Evolutionary conservation across 2,113 vertebrate genomes (phyloP), one percentile per base, ranked within the genome.

Genomic region (Cardinalis cardinalis): DNA sequence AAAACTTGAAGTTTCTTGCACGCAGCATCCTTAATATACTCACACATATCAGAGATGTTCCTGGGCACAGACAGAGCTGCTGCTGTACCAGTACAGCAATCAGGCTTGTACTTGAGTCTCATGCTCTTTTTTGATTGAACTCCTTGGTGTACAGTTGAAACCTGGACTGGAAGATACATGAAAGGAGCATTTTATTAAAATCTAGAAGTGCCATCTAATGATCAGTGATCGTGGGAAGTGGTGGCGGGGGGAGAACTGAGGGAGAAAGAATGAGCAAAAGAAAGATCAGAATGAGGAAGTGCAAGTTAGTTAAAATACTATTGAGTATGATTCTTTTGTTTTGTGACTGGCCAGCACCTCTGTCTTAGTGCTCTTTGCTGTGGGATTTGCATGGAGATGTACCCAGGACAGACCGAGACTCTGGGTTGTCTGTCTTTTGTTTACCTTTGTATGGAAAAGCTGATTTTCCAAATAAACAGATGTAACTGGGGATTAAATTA

Each of bases 181-280:
- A 48, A 63, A 52, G 48, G 24, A 49, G 10, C 16, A 68, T n/a
- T 28, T 53, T 41, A 21, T 36, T 76, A 44, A 84, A 74, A 88
- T 73, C 18, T 28, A 19, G 4, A 91, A 66, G 34, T 40, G 12
- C 5, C 4, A 9, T 53, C 8, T 80, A 63, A 65, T 66, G 36
- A 55, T 32, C 0, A 0, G 29, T 53, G 26, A 14, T 32, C 15
- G 24, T 64, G n/a, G 63, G 49, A 78, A 68, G 18, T 40, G 36
- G 14, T 34, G 31, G 6, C 1, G 7, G 5, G 64, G 56, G 29
- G 41, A 41, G 23, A 65, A 32, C 6, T 40, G 23, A 52, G 21
- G 24, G 40, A 16, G 61, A 68, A 84, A 69, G n/a, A 32, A 28
- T 25, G 36, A 78, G 26, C 23, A 49, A 74, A 68, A 60, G 26